phyloP scores from a whole-genome alignment of 2,113 vertebrate genomes.

The Archilochus colubris region DNA sequence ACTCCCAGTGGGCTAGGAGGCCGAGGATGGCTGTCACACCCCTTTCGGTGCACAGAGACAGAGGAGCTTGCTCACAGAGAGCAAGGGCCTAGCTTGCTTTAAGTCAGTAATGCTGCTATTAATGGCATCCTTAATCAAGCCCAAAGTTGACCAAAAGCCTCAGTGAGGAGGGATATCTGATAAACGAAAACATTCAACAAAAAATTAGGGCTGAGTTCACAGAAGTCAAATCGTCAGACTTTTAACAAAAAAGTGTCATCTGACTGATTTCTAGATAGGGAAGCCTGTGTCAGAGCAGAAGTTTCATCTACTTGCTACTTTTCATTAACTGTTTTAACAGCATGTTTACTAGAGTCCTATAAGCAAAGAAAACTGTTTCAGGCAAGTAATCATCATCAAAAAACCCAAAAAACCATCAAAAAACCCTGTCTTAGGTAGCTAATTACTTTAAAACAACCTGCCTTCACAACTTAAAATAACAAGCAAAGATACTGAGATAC shows the following conservation, averaged over 20 bases:
- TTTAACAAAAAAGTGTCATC: not conserved
- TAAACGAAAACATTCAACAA: not conserved
- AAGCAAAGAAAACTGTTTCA: not conserved
- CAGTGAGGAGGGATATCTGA: not conserved
- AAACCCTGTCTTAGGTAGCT: not conserved
- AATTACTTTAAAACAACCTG: not conserved
- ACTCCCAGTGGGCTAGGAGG: not conserved
- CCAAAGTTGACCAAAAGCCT: not conserved
- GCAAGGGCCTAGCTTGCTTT: not conserved
- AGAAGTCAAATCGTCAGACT: not conserved
- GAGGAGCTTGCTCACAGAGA: not conserved
- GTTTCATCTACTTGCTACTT: not conserved
- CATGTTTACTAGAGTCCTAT: not conserved
- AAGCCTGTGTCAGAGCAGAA: not conserved
- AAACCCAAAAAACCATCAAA: not conserved
- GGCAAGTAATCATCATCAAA: not conserved
- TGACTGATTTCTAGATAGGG: not conserved
- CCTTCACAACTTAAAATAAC: not conserved
- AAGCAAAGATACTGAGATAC: not conserved
- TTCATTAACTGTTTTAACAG: not conserved
- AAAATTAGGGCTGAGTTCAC: not conserved
- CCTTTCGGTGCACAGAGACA: not conserved
- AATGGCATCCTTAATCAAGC: not conserved
- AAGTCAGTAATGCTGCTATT: not conserved
- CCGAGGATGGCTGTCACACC: not conserved